Evolutionary conservation across 2,113 vertebrate species (phyloP).

Genomic region (Leptosomus discolor): DNA sequence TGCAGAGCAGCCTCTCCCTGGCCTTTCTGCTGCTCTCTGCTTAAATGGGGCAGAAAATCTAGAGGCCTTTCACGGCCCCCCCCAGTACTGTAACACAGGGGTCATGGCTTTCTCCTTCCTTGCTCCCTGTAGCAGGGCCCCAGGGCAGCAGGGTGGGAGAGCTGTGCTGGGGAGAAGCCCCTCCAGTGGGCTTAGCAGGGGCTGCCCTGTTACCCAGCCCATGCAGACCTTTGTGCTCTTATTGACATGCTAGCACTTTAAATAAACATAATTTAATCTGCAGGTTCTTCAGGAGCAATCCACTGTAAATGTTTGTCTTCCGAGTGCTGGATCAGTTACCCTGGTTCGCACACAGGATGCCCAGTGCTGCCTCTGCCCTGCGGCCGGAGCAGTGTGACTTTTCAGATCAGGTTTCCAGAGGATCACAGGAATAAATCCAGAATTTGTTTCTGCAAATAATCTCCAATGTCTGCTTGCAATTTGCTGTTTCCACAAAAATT

Average conservation of each 20-base stretch:
- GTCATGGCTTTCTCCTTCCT: neutral
- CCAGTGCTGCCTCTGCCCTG: neutral
- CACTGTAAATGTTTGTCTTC: accelerated
- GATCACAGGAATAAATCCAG: neutral
- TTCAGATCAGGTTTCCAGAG: neutral
- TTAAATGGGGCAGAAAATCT: neutral
- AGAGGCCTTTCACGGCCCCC: accelerated
- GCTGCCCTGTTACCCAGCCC: neutral
- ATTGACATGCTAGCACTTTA: neutral
- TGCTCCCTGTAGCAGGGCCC: neutral
- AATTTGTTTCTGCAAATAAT: neutral
- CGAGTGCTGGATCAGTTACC: accelerated
- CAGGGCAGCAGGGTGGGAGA: neutral
- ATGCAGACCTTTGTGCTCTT: neutral
- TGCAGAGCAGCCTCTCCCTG: neutral
- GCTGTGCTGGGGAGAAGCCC: neutral
- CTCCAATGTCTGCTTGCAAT: neutral
- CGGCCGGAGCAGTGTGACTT: neutral
- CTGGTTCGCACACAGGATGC: accelerated
- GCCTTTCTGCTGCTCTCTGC: neutral
- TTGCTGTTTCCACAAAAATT: slow-evolving; percentile 27
- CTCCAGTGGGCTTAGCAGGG: accelerated
- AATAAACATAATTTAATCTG: accelerated
- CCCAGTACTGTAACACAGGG: accelerated
- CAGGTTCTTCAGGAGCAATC: neutral